Evolutionary conservation across 1,140 invertebrate genomes (phyloP).

Genomic region (Metopolophium dirhodum): DNA sequence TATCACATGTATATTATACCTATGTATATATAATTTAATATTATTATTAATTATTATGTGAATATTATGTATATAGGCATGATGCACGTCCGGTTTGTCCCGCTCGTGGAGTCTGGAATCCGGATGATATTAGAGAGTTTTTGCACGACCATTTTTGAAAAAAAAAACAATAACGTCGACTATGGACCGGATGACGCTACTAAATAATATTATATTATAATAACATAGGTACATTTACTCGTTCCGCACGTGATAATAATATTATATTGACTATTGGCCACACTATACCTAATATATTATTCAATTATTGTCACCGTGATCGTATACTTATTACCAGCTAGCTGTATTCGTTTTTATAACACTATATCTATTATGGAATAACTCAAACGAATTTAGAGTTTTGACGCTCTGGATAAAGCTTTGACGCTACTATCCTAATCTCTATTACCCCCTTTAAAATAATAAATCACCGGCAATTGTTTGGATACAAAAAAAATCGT

Average conservation of each 20-base stretch:
- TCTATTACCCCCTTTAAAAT: not conserved
- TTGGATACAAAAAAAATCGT: too few relatives aligned
- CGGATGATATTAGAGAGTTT: not conserved
- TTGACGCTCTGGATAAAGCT: too few relatives aligned
- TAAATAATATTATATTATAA: constrained; percentile 4
- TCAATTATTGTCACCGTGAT: not conserved
- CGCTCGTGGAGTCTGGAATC: not conserved
- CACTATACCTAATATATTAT: not conserved
- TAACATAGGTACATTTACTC: not conserved
- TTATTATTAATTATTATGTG: not conserved
- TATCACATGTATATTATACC: too few relatives aligned
- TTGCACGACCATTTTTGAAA: not conserved
- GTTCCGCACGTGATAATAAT: not conserved
- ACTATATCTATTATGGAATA: not conserved
- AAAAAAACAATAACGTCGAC: not conserved
- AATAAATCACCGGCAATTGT: too few relatives aligned
- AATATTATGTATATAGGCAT: not conserved
- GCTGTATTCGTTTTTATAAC: not conserved
- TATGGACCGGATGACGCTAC: not conserved
- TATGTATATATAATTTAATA: too few relatives aligned
- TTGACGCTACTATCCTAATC: too few relatives aligned
- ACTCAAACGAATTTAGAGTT: not conserved
- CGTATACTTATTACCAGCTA: not conserved
- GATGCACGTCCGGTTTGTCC: not conserved
- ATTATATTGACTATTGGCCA: not conserved